Evolutionary conservation across 2,797 vertebrate genomes (phyloP).

Genomic region (Melanotaenia pygmaea): DNA sequence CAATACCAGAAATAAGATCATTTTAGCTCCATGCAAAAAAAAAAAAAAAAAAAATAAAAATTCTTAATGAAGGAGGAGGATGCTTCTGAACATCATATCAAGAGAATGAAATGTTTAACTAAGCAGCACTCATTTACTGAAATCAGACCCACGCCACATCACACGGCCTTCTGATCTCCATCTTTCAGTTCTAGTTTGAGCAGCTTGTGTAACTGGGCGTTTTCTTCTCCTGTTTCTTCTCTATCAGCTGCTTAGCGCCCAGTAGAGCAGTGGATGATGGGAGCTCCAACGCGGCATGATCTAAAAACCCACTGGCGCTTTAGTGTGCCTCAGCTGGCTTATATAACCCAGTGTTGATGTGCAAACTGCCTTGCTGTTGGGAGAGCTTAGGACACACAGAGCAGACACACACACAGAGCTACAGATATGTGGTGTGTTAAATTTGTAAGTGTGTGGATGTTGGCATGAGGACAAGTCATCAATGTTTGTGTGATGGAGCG

Average conservation of each 20-base stretch:
- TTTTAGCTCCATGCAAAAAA: not conserved
- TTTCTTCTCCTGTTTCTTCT: conserved; percentile 60
- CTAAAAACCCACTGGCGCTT: conserved; percentile 83
- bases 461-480: conserved; percentile 36
- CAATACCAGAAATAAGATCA: not conserved
- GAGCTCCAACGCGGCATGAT: conserved; percentile 78
- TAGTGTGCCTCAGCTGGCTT: conserved; percentile 80
- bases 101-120: conserved; percentile 3
- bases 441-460: conserved; percentile 28
- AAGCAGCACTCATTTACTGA: not conserved
- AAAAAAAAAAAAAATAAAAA: too few relatives aligned
- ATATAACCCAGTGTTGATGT: conserved; percentile 79
- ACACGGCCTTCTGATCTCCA: conserved; percentile 22
- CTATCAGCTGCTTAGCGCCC: conserved; percentile 73
- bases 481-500: conserved; percentile 38
- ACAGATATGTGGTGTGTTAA: conserved; percentile 38
- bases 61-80: too few relatives aligned
- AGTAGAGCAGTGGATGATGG: conserved; percentile 78
- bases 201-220: conserved; percentile 69
- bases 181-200: conserved; percentile 44
- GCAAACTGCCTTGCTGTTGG: conserved; percentile 69
- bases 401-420: conserved; percentile 28
- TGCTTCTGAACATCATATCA: not conserved
- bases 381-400: conserved; percentile 56
- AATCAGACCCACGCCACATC: conserved; percentile 15